Conservation (phyloP, 2,797 vertebrate genomes). For the Xenopus petersii region DNA sequence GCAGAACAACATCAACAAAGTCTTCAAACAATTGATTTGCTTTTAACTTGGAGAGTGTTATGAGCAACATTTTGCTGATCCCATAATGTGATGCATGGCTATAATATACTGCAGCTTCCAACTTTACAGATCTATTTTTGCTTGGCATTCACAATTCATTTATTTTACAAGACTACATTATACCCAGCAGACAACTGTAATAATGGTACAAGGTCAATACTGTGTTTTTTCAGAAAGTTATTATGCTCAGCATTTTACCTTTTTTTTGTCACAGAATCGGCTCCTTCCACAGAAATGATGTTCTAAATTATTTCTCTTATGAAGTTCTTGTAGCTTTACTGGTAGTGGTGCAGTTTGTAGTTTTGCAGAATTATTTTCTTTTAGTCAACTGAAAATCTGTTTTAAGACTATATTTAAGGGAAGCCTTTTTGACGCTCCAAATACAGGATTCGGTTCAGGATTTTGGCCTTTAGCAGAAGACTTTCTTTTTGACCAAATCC, state of each 20-base stretch:
- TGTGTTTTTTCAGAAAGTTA: constrained; percentile 9
- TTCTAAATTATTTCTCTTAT: background rate
- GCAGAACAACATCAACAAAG: constrained; percentile 15
- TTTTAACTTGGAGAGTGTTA: constrained; percentile 3
- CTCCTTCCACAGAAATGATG: background rate
- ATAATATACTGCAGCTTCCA: constrained; percentile 15
- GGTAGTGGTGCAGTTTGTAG: background rate
- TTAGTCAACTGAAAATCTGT: too few relatives aligned
- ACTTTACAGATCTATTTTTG: constrained; percentile 25
- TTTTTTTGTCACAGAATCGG: background rate
- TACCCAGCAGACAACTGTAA: background rate
- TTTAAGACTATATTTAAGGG: too few relatives aligned
- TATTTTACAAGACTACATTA: background rate
- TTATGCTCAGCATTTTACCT: background rate
- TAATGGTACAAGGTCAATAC: constrained; percentile 4
- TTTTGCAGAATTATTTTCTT: too few relatives aligned
- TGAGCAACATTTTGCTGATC: constrained; percentile 5
- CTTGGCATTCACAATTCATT: constrained; percentile 17
- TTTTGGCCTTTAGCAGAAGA: too few relatives aligned
- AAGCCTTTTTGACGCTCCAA: too few relatives aligned
- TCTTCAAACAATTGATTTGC: constrained; percentile 31
- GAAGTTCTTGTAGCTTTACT: background rate
- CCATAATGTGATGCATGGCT: constrained; percentile 24
- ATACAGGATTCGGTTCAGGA: too few relatives aligned
- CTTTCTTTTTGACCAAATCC: too few relatives aligned